These are phyloP conservation scores for Phaenicophaeus curvirostris DNA, from an alignment of 2,797 vertebrate species.

Conservation along the genomic window DNA sequence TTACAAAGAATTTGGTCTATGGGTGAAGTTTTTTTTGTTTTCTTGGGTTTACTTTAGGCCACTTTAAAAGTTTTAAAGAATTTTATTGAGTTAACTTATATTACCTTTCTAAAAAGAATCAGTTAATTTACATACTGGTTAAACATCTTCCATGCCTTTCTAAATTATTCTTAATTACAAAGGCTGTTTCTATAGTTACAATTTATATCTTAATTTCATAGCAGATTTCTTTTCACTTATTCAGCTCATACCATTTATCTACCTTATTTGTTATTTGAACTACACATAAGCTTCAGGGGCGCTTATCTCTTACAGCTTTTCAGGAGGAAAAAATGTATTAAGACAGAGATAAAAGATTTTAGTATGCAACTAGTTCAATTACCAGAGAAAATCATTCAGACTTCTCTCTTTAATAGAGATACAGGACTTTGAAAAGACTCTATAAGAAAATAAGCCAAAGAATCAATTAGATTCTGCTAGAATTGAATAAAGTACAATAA, in stretches of 20 bases:
- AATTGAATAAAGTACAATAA: slow-evolving; percentile 43
- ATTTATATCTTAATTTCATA: slow-evolving; percentile 72
- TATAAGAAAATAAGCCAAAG: slow-evolving; percentile 24
- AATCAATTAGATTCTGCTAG: slow-evolving; percentile 60
- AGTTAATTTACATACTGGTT: slow-evolving; percentile 59
- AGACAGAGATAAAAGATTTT: slow-evolving; percentile 62
- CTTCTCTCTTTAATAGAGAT: slow-evolving; percentile 47
- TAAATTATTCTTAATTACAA: slow-evolving; percentile 70
- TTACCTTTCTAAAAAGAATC: slow-evolving; percentile 30
- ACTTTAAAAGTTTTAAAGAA: not conserved
- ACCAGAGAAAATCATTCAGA: slow-evolving; percentile 55
- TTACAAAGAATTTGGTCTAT: not conserved
- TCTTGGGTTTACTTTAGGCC: not conserved
- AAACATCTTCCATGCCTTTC: slow-evolving; percentile 62
- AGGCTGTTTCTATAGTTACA: slow-evolving; percentile 57
- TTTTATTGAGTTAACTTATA: slow-evolving; percentile 31
- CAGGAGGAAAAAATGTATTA: slow-evolving; percentile 25
- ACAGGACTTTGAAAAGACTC: slow-evolving; percentile 38
- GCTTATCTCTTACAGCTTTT: slow-evolving; percentile 61
- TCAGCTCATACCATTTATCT: slow-evolving; percentile 60
- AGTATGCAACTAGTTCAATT: slow-evolving; percentile 55
- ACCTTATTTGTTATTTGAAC: slow-evolving; percentile 62
- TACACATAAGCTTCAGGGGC: slow-evolving; percentile 53
- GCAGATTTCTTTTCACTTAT: slow-evolving; percentile 49
- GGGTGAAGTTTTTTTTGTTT: not conserved